These are phyloP conservation scores for Acleris laterana DNA, from an alignment of 2,888 invertebrate species.

Conservation along the genomic window DNA sequence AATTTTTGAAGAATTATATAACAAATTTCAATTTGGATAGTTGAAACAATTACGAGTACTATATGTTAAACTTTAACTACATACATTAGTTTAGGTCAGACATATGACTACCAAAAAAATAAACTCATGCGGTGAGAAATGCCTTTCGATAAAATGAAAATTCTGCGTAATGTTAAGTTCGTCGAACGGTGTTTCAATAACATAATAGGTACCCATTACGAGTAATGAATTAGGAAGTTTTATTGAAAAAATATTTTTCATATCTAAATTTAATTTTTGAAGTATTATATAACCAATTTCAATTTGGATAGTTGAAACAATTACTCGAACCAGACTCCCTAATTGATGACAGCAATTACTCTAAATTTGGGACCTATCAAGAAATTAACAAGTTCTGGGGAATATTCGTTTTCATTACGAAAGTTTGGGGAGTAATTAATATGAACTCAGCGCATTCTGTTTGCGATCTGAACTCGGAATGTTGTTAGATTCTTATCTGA, in stretches of 20 bases:
- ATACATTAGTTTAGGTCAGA: too few relatives aligned
- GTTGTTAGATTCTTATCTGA: too few relatives aligned
- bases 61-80: too few relatives aligned
- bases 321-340: conserved; percentile 12
- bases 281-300: conserved; percentile 1
- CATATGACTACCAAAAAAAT: too few relatives aligned
- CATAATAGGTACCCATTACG: too few relatives aligned
- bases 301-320: conserved; percentile 21
- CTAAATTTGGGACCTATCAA: conserved; percentile 22
- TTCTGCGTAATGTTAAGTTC: too few relatives aligned
- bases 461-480: background rate
- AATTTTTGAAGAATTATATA: too few relatives aligned
- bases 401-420: conserved; percentile 26
- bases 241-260: background rate
- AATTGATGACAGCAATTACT: conserved; percentile 31
- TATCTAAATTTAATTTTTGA: background rate
- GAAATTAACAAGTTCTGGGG: conserved; percentile 24
- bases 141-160: too few relatives aligned
- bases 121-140: too few relatives aligned
- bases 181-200: too few relatives aligned
- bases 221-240: background rate
- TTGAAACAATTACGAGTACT: too few relatives aligned
- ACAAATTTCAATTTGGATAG: too few relatives aligned
- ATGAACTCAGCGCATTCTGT: conserved; percentile 4
- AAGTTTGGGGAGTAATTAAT: conserved; percentile 21